Conservation (phyloP, 2,888 invertebrate species). For the Stictocephala bisonia region DNA sequence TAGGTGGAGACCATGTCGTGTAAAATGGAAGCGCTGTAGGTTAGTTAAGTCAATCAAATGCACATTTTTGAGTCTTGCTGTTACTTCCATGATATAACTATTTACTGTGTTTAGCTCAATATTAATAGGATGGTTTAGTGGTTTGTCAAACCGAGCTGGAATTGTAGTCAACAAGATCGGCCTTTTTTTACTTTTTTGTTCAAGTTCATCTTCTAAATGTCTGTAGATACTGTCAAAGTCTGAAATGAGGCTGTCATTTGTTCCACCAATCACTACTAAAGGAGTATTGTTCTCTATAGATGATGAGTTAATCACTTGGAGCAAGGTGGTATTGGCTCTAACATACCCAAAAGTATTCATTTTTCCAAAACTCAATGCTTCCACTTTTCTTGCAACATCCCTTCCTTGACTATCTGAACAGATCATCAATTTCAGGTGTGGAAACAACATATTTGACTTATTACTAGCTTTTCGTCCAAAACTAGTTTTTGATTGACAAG, state of each 20-base stretch:
- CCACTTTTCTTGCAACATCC: background rate
- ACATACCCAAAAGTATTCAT: background rate
- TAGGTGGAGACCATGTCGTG: background rate
- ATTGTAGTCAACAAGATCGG: background rate
- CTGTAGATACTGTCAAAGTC: background rate
- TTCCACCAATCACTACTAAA: background rate
- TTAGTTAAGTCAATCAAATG: background rate
- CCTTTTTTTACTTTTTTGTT: background rate
- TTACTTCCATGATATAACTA: background rate
- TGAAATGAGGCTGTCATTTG: background rate
- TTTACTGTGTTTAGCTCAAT: background rate
- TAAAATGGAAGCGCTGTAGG: background rate
- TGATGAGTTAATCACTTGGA: background rate
- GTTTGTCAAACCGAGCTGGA: background rate
- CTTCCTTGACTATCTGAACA: conserved; percentile 8
- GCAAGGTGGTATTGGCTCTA: background rate
- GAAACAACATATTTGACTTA: too few relatives aligned
- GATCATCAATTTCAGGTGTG: background rate
- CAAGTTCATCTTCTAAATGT: background rate
- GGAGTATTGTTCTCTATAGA: background rate
- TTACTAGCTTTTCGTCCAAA: too few relatives aligned
- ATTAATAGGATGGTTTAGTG: background rate
- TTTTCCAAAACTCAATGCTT: background rate
- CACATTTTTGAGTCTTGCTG: background rate
- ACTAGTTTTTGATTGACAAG: too few relatives aligned